Conservation (phyloP, 2,113 vertebrate genomes). For the Indri indri region DNA sequence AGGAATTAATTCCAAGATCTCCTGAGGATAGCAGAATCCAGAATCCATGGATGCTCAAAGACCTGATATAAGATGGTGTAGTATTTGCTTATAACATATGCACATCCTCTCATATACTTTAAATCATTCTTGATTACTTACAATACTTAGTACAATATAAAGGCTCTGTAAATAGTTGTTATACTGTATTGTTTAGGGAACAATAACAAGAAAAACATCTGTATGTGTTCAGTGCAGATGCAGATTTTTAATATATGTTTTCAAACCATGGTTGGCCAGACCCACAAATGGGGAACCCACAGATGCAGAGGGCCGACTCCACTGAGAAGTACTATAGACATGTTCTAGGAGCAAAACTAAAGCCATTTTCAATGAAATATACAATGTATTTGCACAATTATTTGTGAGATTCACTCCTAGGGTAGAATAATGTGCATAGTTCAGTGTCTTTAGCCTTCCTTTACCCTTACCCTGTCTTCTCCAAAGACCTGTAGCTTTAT, state of each 20-base stretch:
- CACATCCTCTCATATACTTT: background rate
- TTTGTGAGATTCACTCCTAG: background rate
- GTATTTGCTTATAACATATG: background rate
- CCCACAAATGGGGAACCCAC: background rate
- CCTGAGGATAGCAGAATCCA: background rate
- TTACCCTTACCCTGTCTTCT: background rate
- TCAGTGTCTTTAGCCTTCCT: background rate
- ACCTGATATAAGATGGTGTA: background rate
- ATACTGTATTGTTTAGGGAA: background rate
- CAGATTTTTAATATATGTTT: background rate
- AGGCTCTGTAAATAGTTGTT: background rate
- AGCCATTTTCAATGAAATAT: slow-evolving; percentile 17
- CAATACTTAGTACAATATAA: background rate
- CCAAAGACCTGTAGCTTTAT: background rate
- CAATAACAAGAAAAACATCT: background rate
- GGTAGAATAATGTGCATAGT: background rate
- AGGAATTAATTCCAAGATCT: background rate
- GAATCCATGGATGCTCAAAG: background rate
- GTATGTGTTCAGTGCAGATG: background rate
- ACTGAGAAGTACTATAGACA: background rate
- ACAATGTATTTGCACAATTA: background rate
- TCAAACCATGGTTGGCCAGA: background rate
- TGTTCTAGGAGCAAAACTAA: slow-evolving; percentile 20
- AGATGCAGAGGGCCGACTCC: background rate
- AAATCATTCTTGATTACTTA: background rate